Conservation (phyloP, 2,797 vertebrate species). For the Pipistrellus kuhlii region DNA sequence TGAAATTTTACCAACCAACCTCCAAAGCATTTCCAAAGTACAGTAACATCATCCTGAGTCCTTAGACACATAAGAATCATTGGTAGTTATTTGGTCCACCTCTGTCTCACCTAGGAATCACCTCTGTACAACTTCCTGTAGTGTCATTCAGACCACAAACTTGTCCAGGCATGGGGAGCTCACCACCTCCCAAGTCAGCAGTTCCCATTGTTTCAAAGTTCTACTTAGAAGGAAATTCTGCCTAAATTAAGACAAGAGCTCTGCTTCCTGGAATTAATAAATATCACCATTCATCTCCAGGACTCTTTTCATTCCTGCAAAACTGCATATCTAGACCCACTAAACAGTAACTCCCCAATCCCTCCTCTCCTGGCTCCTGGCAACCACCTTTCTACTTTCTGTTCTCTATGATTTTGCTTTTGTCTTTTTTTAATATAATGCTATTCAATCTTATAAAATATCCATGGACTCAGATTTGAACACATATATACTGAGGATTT, state of each 20-base stretch:
- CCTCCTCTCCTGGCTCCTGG: background rate
- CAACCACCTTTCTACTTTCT: background rate
- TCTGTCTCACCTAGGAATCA: background rate
- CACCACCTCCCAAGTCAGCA: background rate
- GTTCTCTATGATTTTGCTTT: background rate
- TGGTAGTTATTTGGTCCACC: background rate
- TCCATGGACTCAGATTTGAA: background rate
- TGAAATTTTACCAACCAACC: constrained; percentile 18
- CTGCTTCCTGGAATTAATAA: background rate
- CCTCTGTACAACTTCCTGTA: background rate
- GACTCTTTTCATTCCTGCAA: background rate
- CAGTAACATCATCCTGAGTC: background rate
- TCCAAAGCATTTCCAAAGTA: background rate
- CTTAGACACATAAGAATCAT: background rate
- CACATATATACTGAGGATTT: background rate
- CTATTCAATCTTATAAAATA: constrained; percentile 21
- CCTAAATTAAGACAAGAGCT: background rate
- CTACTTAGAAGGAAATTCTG: background rate
- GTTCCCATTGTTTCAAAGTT: background rate
- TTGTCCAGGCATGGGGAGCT: background rate
- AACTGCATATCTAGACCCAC: background rate
- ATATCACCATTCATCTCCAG: background rate
- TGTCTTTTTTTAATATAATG: background rate
- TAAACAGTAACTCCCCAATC: background rate
- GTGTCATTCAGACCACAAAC: background rate